These are phyloP conservation scores for Anaspis maculata DNA, from an alignment of 2,888 invertebrate species.

Conservation along the genomic window DNA sequence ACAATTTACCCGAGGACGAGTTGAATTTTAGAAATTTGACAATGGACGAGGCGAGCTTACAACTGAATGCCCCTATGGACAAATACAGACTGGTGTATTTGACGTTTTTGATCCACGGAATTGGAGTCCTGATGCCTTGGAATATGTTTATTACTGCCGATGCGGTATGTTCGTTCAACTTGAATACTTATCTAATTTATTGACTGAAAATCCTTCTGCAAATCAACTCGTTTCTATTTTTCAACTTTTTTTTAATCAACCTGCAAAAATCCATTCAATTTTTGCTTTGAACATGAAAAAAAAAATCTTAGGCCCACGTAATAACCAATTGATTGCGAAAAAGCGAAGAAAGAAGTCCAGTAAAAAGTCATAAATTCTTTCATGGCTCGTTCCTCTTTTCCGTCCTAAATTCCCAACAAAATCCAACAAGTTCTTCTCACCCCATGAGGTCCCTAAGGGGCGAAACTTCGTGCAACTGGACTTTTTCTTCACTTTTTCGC, in stretches of 20 bases:
- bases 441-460: too few species aligned
- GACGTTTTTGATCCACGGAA: conserved; percentile 85
- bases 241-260: neutral
- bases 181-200: neutral
- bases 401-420: too few species aligned
- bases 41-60: conserved; percentile 60
- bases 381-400: too few species aligned
- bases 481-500: too few species aligned
- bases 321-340: too few species aligned
- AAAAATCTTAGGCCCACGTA: too few species aligned
- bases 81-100: conserved; percentile 75
- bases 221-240: neutral
- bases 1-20: conserved; percentile 74
- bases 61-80: conserved; percentile 71
- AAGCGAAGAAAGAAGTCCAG: too few species aligned
- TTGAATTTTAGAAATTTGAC: conserved; percentile 62
- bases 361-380: too few species aligned
- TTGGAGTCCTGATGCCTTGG: conserved; percentile 94
- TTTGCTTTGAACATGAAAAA: too few species aligned
- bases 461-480: too few species aligned
- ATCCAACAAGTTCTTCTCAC: too few species aligned
- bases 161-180: too few species aligned
- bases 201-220: neutral
- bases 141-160: conserved; percentile 99
- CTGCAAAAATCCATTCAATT: neutral